Percentiles rank a stretch among this genome's conserved stretches.
Evolutionary conservation across 2,797 vertebrate genomes (phyloP).

Genomic region (Sebastes diploproa): DNA sequence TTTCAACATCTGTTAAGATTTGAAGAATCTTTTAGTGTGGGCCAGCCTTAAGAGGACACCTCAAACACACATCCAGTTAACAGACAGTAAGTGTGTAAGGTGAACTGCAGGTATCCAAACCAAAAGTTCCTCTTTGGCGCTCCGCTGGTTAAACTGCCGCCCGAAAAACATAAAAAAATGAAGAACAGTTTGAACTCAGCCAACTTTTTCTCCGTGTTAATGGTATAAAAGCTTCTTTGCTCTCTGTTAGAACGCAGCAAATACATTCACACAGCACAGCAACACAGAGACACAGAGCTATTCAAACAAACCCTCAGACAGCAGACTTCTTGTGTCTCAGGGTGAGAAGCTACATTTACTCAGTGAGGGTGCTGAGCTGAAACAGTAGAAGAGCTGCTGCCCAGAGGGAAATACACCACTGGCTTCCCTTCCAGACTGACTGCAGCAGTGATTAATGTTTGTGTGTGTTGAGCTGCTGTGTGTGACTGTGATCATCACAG

Average conservation of each 20-base stretch:
- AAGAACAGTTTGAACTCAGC: too few relatives aligned
- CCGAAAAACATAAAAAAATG: not conserved
- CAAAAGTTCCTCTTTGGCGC: not conserved
- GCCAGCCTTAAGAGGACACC: too few relatives aligned
- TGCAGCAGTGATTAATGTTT: conserved; percentile 54
- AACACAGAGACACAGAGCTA: not conserved
- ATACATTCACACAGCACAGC: not conserved
- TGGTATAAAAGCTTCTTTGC: not conserved
- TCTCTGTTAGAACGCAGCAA: not conserved
- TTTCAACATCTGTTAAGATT: too few relatives aligned
- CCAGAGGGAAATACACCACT: conserved; percentile 46
- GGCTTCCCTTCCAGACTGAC: conserved; percentile 26
- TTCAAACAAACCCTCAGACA: conserved; percentile 5
- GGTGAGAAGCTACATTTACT: conserved; percentile 40
- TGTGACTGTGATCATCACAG: conserved; percentile 25
- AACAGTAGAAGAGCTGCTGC: conserved; percentile 31
- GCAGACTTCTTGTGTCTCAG: conserved; percentile 3
- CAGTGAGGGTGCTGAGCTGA: conserved; percentile 31
- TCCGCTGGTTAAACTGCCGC: not conserved
- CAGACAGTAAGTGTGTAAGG: not conserved
- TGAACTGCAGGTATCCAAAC: not conserved
- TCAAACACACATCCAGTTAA: not conserved
- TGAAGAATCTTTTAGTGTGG: too few relatives aligned
- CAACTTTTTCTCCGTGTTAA: too few relatives aligned
- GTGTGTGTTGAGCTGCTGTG: conserved; percentile 20